Conservation (phyloP, 2,888 invertebrate genomes). For the Cataglyphis livida region DNA sequence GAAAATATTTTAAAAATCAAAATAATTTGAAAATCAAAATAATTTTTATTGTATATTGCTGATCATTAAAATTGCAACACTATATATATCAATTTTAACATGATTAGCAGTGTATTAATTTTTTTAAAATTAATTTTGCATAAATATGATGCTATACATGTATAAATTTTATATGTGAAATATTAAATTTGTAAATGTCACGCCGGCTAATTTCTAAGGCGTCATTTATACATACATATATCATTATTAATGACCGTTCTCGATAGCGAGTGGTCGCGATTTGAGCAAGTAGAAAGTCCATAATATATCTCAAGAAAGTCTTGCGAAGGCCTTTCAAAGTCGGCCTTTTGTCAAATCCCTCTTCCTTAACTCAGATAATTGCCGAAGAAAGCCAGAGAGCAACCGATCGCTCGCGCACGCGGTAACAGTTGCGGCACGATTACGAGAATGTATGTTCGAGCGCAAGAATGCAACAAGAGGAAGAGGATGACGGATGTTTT, state of each 20-base stretch:
- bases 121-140: not conserved
- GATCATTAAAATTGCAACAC: too few relatives aligned
- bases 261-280: not conserved
- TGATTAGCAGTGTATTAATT: not conserved
- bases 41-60: not conserved
- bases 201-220: not conserved
- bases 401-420: slow-evolving; percentile 41
- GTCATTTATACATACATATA: not conserved
- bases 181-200: not conserved
- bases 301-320: slow-evolving; percentile 39
- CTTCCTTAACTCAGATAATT: slow-evolving; percentile 5
- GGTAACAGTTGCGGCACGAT: slow-evolving; percentile 66
- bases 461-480: slow-evolving; percentile 49
- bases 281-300: slow-evolving; percentile 58
- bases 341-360: slow-evolving; percentile 33
- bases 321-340: slow-evolving; percentile 27
- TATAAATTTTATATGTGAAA: not conserved
- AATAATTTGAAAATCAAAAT: too few relatives aligned
- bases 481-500: slow-evolving; percentile 15
- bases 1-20: not conserved
- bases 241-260: slow-evolving; percentile 7
- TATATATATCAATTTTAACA: too few relatives aligned
- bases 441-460: slow-evolving; percentile 55
- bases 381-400: slow-evolving; percentile 49
- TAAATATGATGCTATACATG: not conserved